Conservation (phyloP, 2,888 invertebrate genomes). For the Hecatera dysodea region DNA sequence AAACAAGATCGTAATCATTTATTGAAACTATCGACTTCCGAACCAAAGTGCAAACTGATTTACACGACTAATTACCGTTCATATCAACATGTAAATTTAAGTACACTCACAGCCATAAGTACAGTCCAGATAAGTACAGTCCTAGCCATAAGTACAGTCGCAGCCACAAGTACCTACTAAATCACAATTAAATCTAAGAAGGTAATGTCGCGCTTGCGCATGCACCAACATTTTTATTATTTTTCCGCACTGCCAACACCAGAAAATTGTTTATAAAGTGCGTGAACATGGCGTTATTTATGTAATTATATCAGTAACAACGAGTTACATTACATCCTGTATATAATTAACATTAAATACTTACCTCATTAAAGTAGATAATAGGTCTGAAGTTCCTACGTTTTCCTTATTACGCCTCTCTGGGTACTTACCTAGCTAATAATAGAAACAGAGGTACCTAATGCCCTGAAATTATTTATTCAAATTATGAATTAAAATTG, state of each 20-base stretch:
- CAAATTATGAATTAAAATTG: slow-evolving; percentile 28
- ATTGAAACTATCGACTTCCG: neutral
- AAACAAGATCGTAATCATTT: neutral
- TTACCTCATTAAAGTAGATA: slow-evolving; percentile 86
- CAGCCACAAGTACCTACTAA: slow-evolving; percentile 23
- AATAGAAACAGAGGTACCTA: slow-evolving; percentile 31
- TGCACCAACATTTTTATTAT: slow-evolving; percentile 60
- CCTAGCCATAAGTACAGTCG: slow-evolving; percentile 9
- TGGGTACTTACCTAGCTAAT: slow-evolving; percentile 42
- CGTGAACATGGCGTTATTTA: slow-evolving; percentile 78
- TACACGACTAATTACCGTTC: neutral
- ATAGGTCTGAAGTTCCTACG: slow-evolving; percentile 75
- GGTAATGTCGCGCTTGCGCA: slow-evolving; percentile 47
- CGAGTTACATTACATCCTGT: slow-evolving; percentile 83
- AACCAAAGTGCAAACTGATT: neutral
- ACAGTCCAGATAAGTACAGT: no score
- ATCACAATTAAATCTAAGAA: slow-evolving; percentile 51
- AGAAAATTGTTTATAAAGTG: slow-evolving; percentile 83
- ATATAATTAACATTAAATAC: slow-evolving; percentile 87
- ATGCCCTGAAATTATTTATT: slow-evolving; percentile 27
- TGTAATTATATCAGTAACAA: slow-evolving; percentile 83
- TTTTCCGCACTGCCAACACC: slow-evolving; percentile 84
- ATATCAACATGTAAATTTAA: neutral
- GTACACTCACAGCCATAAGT: neutral
- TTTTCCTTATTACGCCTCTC: slow-evolving; percentile 82